These are phyloP conservation scores for Champsocephalus gunnari DNA, from an alignment of 2,797 vertebrate species.

Conservation along the genomic window DNA sequence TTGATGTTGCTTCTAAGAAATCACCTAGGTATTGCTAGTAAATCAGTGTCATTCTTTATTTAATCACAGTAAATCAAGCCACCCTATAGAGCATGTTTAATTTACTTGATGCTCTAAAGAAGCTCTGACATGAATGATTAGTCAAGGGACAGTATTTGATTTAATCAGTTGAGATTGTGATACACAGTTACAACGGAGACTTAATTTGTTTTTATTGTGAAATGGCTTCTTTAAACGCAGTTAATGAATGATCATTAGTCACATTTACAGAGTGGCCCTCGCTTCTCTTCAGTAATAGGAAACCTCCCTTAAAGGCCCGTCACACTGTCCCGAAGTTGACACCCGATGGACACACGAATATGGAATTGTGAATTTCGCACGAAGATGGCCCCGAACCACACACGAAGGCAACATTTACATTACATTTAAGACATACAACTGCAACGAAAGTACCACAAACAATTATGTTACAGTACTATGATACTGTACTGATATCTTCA, in stretches of 20 bases:
- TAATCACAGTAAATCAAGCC: not conserved
- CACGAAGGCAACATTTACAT: no score
- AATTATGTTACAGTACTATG: no score
- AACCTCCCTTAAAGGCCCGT: not conserved
- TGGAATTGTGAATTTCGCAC: no score
- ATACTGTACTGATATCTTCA: no score
- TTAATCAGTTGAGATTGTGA: no score
- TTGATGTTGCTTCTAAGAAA: not conserved
- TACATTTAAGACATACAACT: no score
- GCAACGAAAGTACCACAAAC: no score
- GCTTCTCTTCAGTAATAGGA: constrained; percentile 6
- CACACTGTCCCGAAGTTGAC: no score
- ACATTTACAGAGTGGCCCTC: not conserved
- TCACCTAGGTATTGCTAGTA: not conserved
- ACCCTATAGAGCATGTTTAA: not conserved
- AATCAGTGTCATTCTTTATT: not conserved
- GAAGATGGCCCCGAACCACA: no score
- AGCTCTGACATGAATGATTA: not conserved
- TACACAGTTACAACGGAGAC: no score
- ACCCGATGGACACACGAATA: no score
- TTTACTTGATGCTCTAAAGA: not conserved
- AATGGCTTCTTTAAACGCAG: not conserved
- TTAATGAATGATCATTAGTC: not conserved
- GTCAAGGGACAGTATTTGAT: not conserved
- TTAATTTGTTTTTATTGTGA: not conserved